Evolutionary conservation across 2,797 vertebrate genomes (phyloP), one percentile per base, ranked within the genome.

Genomic region (Macropodus opercularis): DNA sequence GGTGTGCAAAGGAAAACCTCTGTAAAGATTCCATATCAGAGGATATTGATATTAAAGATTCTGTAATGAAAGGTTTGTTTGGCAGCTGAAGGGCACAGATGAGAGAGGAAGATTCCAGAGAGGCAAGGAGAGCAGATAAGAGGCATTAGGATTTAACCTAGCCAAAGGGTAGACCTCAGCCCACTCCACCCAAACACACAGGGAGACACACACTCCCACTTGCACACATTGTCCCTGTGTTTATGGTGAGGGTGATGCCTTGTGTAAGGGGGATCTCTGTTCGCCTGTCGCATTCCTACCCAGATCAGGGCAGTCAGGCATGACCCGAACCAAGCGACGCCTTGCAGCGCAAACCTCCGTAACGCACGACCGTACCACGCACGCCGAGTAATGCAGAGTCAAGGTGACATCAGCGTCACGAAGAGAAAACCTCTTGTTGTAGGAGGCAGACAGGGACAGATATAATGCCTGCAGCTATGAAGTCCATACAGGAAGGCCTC

Each of bases 401-500:
- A 66, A 64, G 68, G 58, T 64, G 75, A 63, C 47, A 21, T 44
- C 15, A 13, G 42, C 7, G 32, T 72, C 18, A 21, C 1, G 21
- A 56, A 39, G 44, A 47, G 35, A 34, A 63, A 44, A 74, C 15
- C 8, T 43, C 1, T 47, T 56, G 61, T 36, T 49, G 14, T 48
- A 41, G 47, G 47, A 58, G 32, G 24, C 57, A 58, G 47, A 64
- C 46, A 52, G 56, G 42, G 24, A 61, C 40, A 60, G 44, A 73
- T 75, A 42, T 62, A 76, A 70, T 17, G 85, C 87, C 87, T 87
- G 68, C 75, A 86, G 87, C 85, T 63, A 85, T 64, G 48, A 71
- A 74, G 80, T 80, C 77, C 77, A 80, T 71, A 76, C 84, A 88
- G 90, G 87, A 89, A 90, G 85, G 77, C 84, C 85, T 88, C 64